Percentiles rank a stretch among this genome's conserved stretches.
phyloP scores from a whole-genome alignment of 2,797 vertebrate genomes.

The Glyptemys insculpta region DNA sequence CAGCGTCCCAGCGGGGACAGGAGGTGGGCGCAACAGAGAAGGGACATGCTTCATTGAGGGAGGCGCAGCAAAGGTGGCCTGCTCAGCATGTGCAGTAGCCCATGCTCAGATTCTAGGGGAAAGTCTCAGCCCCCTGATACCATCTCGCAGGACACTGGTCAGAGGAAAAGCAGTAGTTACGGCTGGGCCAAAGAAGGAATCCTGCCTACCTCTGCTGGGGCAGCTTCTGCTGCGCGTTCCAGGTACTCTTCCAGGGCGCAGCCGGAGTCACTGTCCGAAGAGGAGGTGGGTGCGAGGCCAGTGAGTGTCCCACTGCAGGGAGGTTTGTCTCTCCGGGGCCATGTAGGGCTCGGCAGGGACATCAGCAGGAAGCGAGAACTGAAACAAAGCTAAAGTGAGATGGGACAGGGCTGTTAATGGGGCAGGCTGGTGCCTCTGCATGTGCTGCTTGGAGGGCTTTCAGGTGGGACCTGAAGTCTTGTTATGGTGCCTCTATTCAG shows the following conservation, averaged over 20 bases:
- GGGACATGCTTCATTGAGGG: not conserved
- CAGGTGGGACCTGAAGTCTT: not conserved
- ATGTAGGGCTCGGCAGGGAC: conserved; percentile 66
- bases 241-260: conserved; percentile 73
- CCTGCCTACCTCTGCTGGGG: conserved; percentile 64
- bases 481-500: not conserved
- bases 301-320: conserved; percentile 10
- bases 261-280: conserved; percentile 76
- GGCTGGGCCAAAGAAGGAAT: not conserved
- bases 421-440: not conserved
- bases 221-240: conserved; percentile 37
- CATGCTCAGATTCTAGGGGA: not conserved
- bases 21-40: not conserved
- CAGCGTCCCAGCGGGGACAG: not conserved
- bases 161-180: not conserved
- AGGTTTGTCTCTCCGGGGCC: conserved; percentile 63
- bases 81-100: not conserved
- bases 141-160: not conserved
- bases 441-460: not conserved
- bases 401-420: not conserved
- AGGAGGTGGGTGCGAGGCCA: conserved; percentile 15
- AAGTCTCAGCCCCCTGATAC: not conserved
- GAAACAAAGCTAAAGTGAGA: not conserved
- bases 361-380: conserved; percentile 62
- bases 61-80: not conserved